phyloP scores from a whole-genome alignment of 1,140 invertebrate genomes.

The Brachionus manjavacas region DNA sequence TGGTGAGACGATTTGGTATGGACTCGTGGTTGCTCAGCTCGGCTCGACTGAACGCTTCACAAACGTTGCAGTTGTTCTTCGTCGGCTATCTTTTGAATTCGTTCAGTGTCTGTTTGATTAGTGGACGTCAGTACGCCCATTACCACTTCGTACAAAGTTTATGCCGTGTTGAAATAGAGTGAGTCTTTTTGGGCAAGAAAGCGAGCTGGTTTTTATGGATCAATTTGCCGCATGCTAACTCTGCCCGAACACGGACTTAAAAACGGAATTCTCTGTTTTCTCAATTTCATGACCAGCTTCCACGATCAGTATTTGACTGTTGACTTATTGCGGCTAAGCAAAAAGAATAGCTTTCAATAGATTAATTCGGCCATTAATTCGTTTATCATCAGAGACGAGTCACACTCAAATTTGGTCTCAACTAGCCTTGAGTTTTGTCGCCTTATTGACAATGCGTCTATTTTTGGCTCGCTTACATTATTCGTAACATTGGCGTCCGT shows the following conservation, averaged over 20 bases:
- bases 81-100: not conserved
- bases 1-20: too few relatives aligned
- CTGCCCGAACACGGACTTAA: not conserved
- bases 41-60: not conserved
- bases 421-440: not conserved
- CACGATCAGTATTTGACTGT: conserved; percentile 68
- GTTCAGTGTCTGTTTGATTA: conserved; percentile 25
- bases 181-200: not conserved
- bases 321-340: conserved; percentile 65
- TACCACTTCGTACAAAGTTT: conserved; percentile 34
- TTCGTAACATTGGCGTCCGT: conserved; percentile 58
- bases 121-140: conserved; percentile 23
- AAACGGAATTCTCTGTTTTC: conserved; percentile 15
- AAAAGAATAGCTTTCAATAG: conserved; percentile 74
- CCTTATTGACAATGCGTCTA: not conserved
- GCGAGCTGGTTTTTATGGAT: not conserved
- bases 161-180: conserved; percentile 22
- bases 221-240: not conserved
- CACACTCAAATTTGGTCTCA: not conserved
- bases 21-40: not conserved
- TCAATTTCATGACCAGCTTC: conserved; percentile 19
- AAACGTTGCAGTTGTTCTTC: conserved; percentile 12
- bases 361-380: conserved; percentile 58
- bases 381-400: conserved; percentile 61
- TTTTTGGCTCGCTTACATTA: conserved; percentile 56